Conservation (phyloP, 2,797 vertebrate species). For the Myotis findleyi region DNA sequence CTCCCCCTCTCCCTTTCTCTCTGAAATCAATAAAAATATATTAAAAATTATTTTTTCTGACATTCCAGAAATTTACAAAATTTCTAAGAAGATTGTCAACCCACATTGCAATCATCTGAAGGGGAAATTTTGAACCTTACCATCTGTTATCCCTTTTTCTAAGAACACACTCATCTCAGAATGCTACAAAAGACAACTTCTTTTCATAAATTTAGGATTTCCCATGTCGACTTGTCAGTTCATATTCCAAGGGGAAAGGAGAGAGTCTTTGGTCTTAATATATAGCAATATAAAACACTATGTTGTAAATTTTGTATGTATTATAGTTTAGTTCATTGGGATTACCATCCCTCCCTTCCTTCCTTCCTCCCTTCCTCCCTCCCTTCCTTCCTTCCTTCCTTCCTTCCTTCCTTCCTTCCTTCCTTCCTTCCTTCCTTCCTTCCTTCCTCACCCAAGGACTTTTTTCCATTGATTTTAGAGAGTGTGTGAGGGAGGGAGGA, state of each 20-base stretch:
- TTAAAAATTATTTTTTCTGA: background rate
- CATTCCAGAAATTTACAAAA: background rate
- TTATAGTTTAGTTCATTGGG: background rate
- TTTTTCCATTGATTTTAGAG: too few relatives aligned
- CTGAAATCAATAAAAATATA: too few relatives aligned
- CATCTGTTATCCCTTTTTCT: background rate
- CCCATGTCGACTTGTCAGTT: background rate
- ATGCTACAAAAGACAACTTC: background rate
- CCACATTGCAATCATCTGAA: background rate
- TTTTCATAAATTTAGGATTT: background rate
- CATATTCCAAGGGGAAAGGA: background rate
- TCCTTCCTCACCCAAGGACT: too few relatives aligned
- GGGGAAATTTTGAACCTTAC: background rate
- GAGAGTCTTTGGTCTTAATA: background rate
- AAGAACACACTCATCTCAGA: background rate
- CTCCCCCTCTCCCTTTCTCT: too few relatives aligned
- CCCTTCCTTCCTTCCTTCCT: too few relatives aligned
- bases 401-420: too few relatives aligned
- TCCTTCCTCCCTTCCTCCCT: too few relatives aligned
- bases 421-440: too few relatives aligned
- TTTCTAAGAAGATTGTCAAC: slow-evolving; percentile 27
- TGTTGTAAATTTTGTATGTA: background rate
- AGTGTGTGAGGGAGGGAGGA: too few relatives aligned
- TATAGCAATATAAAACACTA: background rate
- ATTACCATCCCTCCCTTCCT: background rate